Percentiles rank a stretch among this genome's conserved stretches.
Conservation (phyloP, 2,888 invertebrate species). For the Napeogenes inachia region DNA sequence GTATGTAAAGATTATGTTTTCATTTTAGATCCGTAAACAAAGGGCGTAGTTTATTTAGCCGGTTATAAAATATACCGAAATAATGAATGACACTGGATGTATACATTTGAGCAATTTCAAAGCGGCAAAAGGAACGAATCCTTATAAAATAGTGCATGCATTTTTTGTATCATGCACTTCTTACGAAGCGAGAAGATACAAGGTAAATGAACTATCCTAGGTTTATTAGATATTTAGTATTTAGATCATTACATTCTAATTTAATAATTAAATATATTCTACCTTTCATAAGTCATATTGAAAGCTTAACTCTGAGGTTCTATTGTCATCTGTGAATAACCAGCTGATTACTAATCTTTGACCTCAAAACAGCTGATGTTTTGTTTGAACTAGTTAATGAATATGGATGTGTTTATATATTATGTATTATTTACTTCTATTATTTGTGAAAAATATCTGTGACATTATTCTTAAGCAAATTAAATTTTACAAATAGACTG, state of each 20-base stretch:
- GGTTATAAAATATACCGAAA: slow-evolving; percentile 25
- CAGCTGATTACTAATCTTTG: slow-evolving; percentile 71
- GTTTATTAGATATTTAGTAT: not conserved
- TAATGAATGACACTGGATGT: slow-evolving; percentile 84
- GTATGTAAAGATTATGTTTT: slow-evolving; percentile 28
- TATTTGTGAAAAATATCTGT: not conserved
- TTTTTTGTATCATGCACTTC: slow-evolving; percentile 91
- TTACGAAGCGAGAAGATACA: slow-evolving; percentile 87
- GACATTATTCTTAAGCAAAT: not conserved
- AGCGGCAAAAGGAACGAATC: slow-evolving; percentile 84
- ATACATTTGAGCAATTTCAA: slow-evolving; percentile 88
- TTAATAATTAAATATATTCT: too few relatives aligned
- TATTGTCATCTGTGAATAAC: slow-evolving; percentile 41
- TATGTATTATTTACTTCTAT: not conserved
- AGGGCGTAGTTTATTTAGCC: slow-evolving; percentile 28
- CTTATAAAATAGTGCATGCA: slow-evolving; percentile 88
- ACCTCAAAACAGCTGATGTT: slow-evolving; percentile 64
- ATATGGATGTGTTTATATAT: not conserved
- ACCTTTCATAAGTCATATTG: too few relatives aligned
- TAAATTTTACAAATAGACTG: too few relatives aligned
- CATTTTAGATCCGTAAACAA: slow-evolving; percentile 31
- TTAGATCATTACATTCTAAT: too few relatives aligned
- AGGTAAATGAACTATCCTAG: slow-evolving; percentile 75
- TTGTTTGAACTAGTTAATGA: slow-evolving; percentile 12
- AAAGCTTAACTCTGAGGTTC: slow-evolving; percentile 7